Evolutionary conservation across 2,113 vertebrate genomes (phyloP), one percentile per base, ranked within the genome.

Genomic region (Hemicordylus capensis): DNA sequence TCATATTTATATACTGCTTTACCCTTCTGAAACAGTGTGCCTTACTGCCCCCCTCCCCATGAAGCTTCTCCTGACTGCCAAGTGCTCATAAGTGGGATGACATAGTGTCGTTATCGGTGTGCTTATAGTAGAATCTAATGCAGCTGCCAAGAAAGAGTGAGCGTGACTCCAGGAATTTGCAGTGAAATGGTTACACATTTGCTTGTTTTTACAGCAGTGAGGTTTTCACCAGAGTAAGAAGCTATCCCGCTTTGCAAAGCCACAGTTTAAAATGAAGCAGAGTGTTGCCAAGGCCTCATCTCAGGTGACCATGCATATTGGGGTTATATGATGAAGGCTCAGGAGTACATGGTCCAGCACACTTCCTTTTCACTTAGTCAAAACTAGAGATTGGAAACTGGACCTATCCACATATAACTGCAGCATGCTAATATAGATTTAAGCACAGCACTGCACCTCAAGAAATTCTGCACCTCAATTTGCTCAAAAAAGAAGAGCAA

Each of bases 141-240:
- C 67, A 9, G 37, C 80, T 31, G 77, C 67, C 69, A 87, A 61
- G 61, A 79, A 42, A 73, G 5, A 59, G 44, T 67, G 28, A 75
- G 66, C 28, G 28, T 56, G 75, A 54, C 75, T 79, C 26, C 64
- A 89, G 69, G 72, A 83, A 82, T 0, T 0, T 73, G 11, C 48
- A 64, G 24, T 74, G 70, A n/a, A 76, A 28, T 87, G 69, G 64
- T 84, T 84, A 63, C 79, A 42, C 28, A 42, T 4, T 87, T 34
- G 48, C 64, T 64, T 80, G 63, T 64, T 76, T 51, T 64, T 44
- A 48, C 28, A 34, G 8, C 19, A 28, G 46, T 2, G 56, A 0
- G 0, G 6, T 0, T 0, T 83, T 63, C 56, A 63, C 22, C 5
- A 34, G 56, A 12, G 37, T 17, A 46, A 26, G 24, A 46, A 3